Base-by-base conservation (phyloP, 1,140 invertebrate species). In the Neoseiulus cucumeris region DNA sequence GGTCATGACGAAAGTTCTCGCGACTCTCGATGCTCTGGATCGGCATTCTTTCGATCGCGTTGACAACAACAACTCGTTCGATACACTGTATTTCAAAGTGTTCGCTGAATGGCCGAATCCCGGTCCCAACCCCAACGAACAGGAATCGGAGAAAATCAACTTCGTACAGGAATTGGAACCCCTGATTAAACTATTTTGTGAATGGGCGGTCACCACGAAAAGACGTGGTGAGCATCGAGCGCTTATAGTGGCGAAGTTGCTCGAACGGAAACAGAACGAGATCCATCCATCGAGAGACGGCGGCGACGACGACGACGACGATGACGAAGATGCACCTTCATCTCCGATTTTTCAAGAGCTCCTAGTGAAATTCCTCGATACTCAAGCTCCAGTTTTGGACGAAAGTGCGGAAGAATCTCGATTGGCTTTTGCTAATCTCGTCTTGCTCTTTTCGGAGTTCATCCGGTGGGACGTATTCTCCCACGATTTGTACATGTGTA, bases 401-500 rank as follows among this genome's bases (percentile, higher is more conserved):
- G 79, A 84, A 69, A 79, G 77, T 74, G 77, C 81, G 14, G 77
- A 78, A 0, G 83, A 85, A 55, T 86, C 83, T 68, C 82, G 84
- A 65, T 81, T 84, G 14, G 88, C 91, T 67, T 97, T 98, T 75
- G 86, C 87, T 1, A 96, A 96, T 76, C 79, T 97, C 25, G 89
- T 98, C 17, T 86, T 94, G 73, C 76, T 98, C 18, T 98, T 96
- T 75, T 85, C 87, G 59, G 92, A 96, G 73, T 77, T 98, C 0
- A 91, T 97, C 65, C 81, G 90, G 7, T 84, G 91, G 68, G 93
- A 97, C 73, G 90, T 97, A 0, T 98, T 98, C 76, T 96, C 91
- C 0, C 92, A 97, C 73, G 93, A 97, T 77, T 87, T 89, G 0
- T 98, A 98, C 73, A 91, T 97, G 87, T 94, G 92, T 72, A 94